Conservation (phyloP, 2,113 vertebrate genomes). For the Centropus unirufus region DNA sequence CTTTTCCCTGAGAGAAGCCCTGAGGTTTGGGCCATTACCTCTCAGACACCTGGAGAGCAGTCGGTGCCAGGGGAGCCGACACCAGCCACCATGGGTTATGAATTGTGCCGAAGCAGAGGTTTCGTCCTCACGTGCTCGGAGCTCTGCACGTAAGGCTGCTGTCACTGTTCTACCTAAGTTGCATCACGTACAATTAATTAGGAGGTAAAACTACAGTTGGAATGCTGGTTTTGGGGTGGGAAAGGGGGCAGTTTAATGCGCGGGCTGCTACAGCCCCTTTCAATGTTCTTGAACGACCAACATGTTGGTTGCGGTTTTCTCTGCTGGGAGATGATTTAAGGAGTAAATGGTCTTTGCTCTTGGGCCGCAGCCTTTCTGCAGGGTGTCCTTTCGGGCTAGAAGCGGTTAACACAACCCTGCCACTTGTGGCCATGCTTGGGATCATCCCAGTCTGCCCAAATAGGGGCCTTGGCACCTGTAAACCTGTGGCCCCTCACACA, state of each 20-base stretch:
- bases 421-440: accelerated
- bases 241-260: not conserved
- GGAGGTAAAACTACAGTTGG: not conserved
- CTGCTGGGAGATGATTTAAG: not conserved
- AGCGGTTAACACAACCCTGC: not conserved
- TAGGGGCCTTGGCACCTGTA: not conserved
- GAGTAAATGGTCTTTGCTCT: not conserved
- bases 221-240: not conserved
- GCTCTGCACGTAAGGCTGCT: not conserved
- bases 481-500: not conserved
- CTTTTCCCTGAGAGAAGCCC: not conserved
- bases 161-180: not conserved
- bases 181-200: not conserved
- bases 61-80: not conserved
- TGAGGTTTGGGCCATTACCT: not conserved
- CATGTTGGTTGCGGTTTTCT: not conserved
- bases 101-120: not conserved
- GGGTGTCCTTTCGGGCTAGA: no score
- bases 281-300: not conserved
- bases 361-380: not conserved
- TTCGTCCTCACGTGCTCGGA: not conserved
- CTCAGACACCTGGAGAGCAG: accelerated
- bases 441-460: not conserved
- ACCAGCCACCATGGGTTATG: not conserved
- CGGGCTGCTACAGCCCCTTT: not conserved